phyloP scores from a whole-genome alignment of 2,797 vertebrate species.

The Sphenodon punctatus region DNA sequence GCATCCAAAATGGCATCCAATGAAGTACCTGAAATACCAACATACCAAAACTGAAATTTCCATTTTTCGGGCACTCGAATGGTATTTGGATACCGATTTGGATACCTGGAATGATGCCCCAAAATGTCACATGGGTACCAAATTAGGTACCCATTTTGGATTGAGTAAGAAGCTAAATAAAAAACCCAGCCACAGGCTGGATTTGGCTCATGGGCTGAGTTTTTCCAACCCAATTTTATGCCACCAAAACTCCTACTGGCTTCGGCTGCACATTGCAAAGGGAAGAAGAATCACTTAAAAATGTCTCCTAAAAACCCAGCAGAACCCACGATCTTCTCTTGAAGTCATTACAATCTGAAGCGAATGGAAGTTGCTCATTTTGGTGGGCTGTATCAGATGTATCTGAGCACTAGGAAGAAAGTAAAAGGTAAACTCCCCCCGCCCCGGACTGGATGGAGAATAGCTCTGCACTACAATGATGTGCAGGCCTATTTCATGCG shows the following conservation, averaged over 20 bases:
- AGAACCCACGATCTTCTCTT: not conserved
- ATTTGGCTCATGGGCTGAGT: no score
- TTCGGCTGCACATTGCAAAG: not conserved
- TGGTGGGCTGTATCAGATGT: not conserved
- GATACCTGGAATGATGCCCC: no score
- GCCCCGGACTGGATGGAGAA: not conserved
- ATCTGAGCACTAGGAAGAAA: not conserved
- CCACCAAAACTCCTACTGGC: not conserved
- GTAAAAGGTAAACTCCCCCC: not conserved
- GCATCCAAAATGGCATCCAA: no score
- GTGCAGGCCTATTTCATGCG: not conserved
- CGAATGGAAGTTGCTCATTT: not conserved
- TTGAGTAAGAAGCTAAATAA: no score
- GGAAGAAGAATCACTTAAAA: not conserved
- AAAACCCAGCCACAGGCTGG: no score
- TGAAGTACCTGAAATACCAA: no score
- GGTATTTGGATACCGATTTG: no score
- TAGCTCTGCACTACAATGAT: rapidly evolving
- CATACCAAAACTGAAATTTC: no score
- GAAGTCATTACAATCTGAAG: not conserved
- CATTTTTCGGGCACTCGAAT: no score
- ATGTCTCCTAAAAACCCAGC: not conserved
- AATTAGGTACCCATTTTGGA: no score
- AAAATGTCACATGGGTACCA: no score
- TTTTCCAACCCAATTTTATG: no score